Conservation (phyloP, 2,113 vertebrate species). For the Micronycteris hirsuta region DNA sequence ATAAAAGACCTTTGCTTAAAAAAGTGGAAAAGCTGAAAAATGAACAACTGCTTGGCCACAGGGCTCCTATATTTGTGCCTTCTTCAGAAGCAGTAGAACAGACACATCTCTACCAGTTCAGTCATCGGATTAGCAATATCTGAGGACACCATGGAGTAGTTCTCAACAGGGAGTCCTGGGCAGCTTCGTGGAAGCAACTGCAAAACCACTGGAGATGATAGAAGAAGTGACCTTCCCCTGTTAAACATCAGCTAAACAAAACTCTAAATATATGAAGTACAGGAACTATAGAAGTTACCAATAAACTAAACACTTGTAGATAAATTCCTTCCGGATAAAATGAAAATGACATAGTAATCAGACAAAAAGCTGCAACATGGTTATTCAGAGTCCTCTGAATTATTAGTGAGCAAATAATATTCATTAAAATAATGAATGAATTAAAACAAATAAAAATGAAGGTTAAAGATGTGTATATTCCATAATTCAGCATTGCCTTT, state of each 20-base stretch:
- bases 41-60: background rate
- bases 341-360: background rate
- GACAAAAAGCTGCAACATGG: background rate
- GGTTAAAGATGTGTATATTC: background rate
- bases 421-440: background rate
- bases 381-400: background rate
- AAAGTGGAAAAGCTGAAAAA: background rate
- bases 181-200: background rate
- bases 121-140: no score
- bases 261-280: background rate
- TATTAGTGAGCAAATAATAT: background rate
- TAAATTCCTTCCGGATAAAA: background rate
- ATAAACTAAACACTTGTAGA: background rate
- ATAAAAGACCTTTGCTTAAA: background rate
- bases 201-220: background rate
- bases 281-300: background rate
- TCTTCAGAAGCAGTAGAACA: background rate
- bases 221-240: background rate
- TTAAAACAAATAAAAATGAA: background rate
- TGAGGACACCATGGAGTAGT: rapidly evolving
- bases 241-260: background rate
- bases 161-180: background rate
- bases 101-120: background rate
- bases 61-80: background rate
- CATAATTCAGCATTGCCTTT: background rate